phyloP scores from a whole-genome alignment of 2,113 vertebrate species.

The Anser brachyrhynchus region DNA sequence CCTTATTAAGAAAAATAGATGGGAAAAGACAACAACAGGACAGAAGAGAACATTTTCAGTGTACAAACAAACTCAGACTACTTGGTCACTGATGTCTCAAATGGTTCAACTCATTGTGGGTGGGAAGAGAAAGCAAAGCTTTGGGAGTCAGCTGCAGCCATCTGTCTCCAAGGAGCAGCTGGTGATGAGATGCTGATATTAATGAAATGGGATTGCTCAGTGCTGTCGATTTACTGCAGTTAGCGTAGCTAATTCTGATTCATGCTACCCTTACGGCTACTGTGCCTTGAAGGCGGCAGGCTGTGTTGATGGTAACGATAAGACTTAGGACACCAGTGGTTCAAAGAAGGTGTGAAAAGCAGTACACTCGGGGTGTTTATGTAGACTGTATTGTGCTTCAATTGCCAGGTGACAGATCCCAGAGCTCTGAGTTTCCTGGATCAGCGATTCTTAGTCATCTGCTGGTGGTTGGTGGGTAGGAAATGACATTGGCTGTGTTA shows the following conservation, averaged over 20 bases:
- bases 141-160: slow-evolving; percentile 5
- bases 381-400: neutral
- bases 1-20: neutral
- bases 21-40: neutral
- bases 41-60: neutral
- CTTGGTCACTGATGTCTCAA: neutral
- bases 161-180: slow-evolving; percentile 30
- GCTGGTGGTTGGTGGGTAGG: neutral
- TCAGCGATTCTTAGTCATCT: neutral
- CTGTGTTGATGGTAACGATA: neutral
- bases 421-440: neutral
- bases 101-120: neutral
- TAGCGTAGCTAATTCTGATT: slow-evolving; percentile 5
- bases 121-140: neutral
- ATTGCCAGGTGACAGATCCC: neutral
- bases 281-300: neutral
- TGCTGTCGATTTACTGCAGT: neutral
- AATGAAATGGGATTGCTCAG: slow-evolving; percentile 36
- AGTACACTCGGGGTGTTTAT: neutral
- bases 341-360: neutral
- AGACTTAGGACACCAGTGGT: neutral
- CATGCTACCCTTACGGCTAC: neutral
- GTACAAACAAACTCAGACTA: neutral
- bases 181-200: slow-evolving; percentile 23
- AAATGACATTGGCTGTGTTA: neutral